Evolutionary conservation across 2,797 vertebrate species (phyloP).

Genomic region (Myripristis murdjan): DNA sequence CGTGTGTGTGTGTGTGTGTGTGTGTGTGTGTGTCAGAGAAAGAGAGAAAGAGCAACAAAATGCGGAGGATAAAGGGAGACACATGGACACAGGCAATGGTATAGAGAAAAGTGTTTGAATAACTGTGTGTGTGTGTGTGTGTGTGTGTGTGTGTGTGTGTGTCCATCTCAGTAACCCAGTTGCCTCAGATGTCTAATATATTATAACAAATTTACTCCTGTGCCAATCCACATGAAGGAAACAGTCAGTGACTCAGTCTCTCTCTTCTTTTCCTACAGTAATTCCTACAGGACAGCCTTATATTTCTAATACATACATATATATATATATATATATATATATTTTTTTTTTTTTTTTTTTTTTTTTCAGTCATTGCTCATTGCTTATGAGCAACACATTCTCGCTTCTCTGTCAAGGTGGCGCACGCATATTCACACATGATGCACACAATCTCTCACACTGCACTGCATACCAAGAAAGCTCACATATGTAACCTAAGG

Average conservation of each 20-base stretch:
- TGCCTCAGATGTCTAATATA: background rate
- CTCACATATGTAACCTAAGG: conserved; percentile 27
- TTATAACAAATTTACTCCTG: background rate
- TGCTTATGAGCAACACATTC: conserved; percentile 30
- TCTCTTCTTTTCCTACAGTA: too few relatives aligned
- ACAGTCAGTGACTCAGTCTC: background rate
- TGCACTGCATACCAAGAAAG: conserved; percentile 26
- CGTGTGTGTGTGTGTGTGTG: background rate
- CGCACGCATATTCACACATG: conserved; percentile 18
- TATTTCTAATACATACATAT: too few relatives aligned
- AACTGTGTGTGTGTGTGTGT: background rate
- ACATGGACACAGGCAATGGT: background rate
- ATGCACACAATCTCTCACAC: conserved; percentile 13
- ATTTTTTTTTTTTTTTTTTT: too few relatives aligned
- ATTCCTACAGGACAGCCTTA: too few relatives aligned
- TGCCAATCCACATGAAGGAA: too few relatives aligned
- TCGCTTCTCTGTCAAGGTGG: conserved; percentile 18
- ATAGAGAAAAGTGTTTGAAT: background rate
- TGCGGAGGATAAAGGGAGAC: background rate
- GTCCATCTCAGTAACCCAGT: background rate
- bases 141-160: background rate
- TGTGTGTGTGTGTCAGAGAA: background rate
- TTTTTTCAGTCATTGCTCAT: conserved; percentile 17
- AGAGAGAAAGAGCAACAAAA: background rate
- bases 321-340: too few relatives aligned